Percentiles rank a stretch among this genome's conserved stretches.
Conservation (phyloP, 2,888 invertebrate species). For the Heliconius cydno region DNA sequence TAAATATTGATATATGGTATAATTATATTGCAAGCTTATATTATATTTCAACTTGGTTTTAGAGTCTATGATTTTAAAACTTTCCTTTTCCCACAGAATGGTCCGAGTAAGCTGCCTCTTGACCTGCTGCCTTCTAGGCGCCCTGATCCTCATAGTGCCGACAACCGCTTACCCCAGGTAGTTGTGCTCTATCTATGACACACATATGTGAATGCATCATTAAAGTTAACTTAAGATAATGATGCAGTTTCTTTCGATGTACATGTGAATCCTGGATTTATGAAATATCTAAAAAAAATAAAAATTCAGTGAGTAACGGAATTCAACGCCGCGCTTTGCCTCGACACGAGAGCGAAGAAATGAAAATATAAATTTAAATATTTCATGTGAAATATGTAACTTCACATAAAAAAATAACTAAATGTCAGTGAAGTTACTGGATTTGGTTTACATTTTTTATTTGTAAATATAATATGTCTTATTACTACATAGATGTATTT, state of each 20-base stretch:
- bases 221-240: background rate
- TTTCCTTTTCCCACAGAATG: conserved; percentile 67
- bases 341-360: too few relatives aligned
- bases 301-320: background rate
- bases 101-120: conserved; percentile 72
- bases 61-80: background rate
- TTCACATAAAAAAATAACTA: too few relatives aligned
- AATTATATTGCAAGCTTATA: background rate
- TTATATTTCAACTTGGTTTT: background rate
- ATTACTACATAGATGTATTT: background rate
- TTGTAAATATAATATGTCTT: background rate
- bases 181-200: conserved; percentile 51
- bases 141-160: conserved; percentile 69
- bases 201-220: conserved; percentile 4
- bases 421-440: background rate
- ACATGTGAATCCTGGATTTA: background rate
- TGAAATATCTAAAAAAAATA: background rate
- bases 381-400: too few relatives aligned
- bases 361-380: too few relatives aligned
- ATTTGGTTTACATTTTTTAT: background rate
- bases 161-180: conserved; percentile 78
- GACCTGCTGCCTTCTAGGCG: conserved; percentile 73
- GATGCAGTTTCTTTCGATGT: background rate
- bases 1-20: too few relatives aligned
- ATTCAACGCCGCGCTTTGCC: too few relatives aligned